Conservation (phyloP, 2,113 vertebrate species). For the Scomber colias region DNA sequence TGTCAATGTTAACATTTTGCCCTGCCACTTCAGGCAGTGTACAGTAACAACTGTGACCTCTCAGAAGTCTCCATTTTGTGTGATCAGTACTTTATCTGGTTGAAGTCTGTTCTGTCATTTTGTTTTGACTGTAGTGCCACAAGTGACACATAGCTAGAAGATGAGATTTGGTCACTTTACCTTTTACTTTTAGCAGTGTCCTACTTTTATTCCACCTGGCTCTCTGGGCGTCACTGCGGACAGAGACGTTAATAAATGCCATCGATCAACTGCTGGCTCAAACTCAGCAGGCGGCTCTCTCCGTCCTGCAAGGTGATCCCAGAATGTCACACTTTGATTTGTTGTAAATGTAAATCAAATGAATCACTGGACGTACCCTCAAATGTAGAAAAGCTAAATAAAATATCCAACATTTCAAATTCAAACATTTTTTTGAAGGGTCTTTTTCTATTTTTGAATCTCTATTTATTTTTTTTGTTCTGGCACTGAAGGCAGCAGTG, state of each 20-base stretch:
- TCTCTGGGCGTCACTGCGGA: constrained; percentile 28
- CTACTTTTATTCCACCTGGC: constrained; percentile 39
- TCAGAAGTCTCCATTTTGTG: not conserved
- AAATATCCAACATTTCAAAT: not conserved
- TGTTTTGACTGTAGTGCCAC: not conserved
- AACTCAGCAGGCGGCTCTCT: not conserved
- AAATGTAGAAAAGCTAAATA: not conserved
- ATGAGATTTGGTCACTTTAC: constrained; percentile 16
- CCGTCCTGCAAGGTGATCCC: constrained; percentile 7
- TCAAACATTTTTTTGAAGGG: not conserved
- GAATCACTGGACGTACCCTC: too few species aligned
- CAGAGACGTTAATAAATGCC: constrained; percentile 17
- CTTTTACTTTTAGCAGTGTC: constrained; percentile 29
- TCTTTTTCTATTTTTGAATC: not conserved
- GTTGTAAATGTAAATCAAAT: not conserved
- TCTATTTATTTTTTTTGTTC: too few species aligned
- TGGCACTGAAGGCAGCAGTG: constrained; percentile 21
- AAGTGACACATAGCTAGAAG: not conserved
- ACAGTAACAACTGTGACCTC: not conserved
- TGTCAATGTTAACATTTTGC: not conserved
- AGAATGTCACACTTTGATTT: constrained; percentile 18
- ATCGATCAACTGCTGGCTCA: constrained; percentile 60
- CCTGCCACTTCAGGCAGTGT: constrained; percentile 1
- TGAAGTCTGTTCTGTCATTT: not conserved
- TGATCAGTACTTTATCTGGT: not conserved